Evolutionary conservation across 2,113 vertebrate species (phyloP), one percentile per base, ranked within the genome.

Genomic region (Sphaerodactylus townsendi): DNA sequence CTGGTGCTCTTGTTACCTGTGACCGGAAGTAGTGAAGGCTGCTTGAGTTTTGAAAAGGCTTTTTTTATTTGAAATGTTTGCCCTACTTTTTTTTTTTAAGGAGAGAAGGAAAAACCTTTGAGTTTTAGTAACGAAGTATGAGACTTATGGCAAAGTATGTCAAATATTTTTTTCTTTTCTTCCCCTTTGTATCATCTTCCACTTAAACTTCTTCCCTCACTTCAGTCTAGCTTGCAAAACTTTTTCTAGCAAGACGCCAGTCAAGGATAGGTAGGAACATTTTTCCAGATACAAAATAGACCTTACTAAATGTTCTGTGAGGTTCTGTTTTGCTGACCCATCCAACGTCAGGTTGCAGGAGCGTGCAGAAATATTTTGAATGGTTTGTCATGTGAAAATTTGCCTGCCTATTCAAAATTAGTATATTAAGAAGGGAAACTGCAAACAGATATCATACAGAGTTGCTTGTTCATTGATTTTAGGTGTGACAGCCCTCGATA

Each of bases 111-210:
- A 91, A 91, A 83, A 35, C 1, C 17, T 25, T 30, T 85, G 0
- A 4, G 80, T 88, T 92, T 33, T 8, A 73, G 62, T 90, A 90
- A 86, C 79, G 69, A 91, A 75, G 83, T 69, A 85, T 14, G 7
- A 91, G 88, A 71, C 53, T 69, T 87, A 92, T 87, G 91, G 89
- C 92, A 74, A 86, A 85, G 75, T 91, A 89, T 87, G 88, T 91
- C 88, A 89, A 56, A 84, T 90, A 90, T 90, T 94, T 93, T 94
- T 93, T 86, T 91, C 92, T 80, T 93, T 33, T 35, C 13, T 17
- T 23, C 23, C n/a, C 15, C 50, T 53, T 84, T 81, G 69, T 88
- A 8, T 21, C 48, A 33, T 91, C 77, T 85, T 81, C 65, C 78
- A 83, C 88, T 91, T 72, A 90, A 83, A 85, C 81, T 50, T 92